Base-by-base conservation (phyloP, 2,797 vertebrate species). In the Gymnoscopelus braueri region DNA sequence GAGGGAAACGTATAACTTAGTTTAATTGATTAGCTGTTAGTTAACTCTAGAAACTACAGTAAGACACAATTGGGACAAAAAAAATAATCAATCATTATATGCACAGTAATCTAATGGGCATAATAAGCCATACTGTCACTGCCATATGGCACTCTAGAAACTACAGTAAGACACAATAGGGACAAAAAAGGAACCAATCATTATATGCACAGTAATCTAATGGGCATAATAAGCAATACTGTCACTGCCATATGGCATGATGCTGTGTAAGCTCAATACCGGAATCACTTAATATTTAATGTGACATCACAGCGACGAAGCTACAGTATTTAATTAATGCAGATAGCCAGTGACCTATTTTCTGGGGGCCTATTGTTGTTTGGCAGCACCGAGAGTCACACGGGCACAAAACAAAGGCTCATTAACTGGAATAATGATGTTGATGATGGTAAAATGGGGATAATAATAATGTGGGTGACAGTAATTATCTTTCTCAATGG, bases 211-310 rank as follows among this genome's bases (percentile, higher is more conserved):
- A 29, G 26, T 29, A 29, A 29, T 29, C 26, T 29, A 29, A 29
- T 3, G 26, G 26, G 26, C 26, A 29, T 29, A 53, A 3, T 57
- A 57, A 57, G 10, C 24, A 5, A 57, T 29, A 56, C 24, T 47
- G 51, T 44, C 11, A n/a, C 48, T 23, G 52, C 14, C 51, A 53
- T 23, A 53, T 11, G 59, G 10, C 29, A 39, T 13, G 51, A 32
- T 29, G 50, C 13, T 10, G 14, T 12, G 50, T 32, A 15, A 63
- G 44, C 19, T 48, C 60, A 62, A 8, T 12, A 15, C 10, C 29
- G 5, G 15, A 69, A 35, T 48, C 32, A 14, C 15, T 61, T 29
- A 15, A 69, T 61, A 47, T 69, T 47, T 69, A 4, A 69, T 48
- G 49, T 29, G 67, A 54, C 58, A 69, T 51, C 32, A n/a, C 11